Evolutionary conservation across 2,797 vertebrate species (phyloP), one percentile per base, ranked within the genome.

Genomic region (Sphenopsis melanotis): DNA sequence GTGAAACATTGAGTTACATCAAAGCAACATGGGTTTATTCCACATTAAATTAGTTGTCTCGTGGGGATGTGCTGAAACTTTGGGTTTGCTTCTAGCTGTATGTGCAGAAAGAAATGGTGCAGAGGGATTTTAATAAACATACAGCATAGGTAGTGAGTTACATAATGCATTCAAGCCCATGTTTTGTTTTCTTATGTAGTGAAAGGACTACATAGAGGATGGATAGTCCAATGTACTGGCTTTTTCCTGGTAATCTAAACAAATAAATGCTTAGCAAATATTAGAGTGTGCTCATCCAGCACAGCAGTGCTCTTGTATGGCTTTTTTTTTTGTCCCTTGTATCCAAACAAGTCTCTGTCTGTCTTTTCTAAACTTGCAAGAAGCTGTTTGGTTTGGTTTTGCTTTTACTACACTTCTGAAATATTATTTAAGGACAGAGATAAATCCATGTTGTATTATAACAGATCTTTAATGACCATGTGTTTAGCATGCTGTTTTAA

Each of bases 401-500:
- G 37, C 39, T 92, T 89, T 88, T 55, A 21, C 18, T 55, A 18
- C 0, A 0, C 24, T 66, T 87, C 56, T 79, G 39, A 91, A 86
- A 53, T 42, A 55, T 11, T 83, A 12, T 68, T 74, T 77, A 79
- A 85, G 34, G 46, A 44, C 66, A 61, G 59, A 68, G 22, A 9
- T 94, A 87, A 90, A 85, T 71, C 59, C 15, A 0, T 74, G n/a
- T 75, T 80, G 59, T 68, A 65, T 78, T 12, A 0, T 52, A 89
- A 64, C 71, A 90, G 55, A 57, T 76, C 19, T 94, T 55, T 88
- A 66, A 56, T 56, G 72, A 50, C 80, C 39, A 3, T 81, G 46
- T 65, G 50, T 82, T 92, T 89, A 97, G 13, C 65, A 30, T 69
- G 46, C 23, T 89, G 68, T 82, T 97, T 96, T 77, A 87, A 91